Evolutionary conservation across 1,140 invertebrate species (phyloP).

Genomic region (Oscheius sp.): DNA sequence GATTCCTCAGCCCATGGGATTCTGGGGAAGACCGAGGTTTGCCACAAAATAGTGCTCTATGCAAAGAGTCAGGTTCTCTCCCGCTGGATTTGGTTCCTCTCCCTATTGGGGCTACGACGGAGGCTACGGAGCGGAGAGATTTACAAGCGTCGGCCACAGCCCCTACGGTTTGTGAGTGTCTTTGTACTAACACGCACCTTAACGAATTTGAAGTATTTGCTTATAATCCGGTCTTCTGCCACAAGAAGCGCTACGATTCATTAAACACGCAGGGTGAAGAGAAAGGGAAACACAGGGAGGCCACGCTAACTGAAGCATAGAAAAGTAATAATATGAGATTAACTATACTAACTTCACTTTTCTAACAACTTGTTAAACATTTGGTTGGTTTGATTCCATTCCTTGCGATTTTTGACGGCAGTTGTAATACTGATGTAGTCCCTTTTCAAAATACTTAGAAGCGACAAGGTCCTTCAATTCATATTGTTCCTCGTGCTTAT

Average conservation of each 20-base stretch:
- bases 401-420: background rate
- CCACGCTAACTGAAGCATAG: no score
- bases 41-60: background rate
- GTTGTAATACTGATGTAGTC: background rate
- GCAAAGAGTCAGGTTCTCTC: constrained; percentile 13
- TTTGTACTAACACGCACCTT: constrained; percentile 5
- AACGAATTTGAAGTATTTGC: background rate
- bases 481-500: no score
- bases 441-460: background rate
- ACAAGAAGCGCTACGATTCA: background rate
- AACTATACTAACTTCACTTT: no score
- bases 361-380: background rate
- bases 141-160: constrained; percentile 13
- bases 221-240: background rate
- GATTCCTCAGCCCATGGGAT: constrained; percentile 37
- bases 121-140: constrained; percentile 10
- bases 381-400: background rate
- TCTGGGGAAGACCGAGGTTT: constrained; percentile 30
- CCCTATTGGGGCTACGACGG: constrained; percentile 10
- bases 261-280: background rate
- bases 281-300: no score
- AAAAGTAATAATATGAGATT: no score
- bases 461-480: background rate
- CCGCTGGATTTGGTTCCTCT: background rate
- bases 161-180: constrained; percentile 36